Base-by-base conservation (phyloP, 2,888 invertebrate genomes). In the Pogonocherus hispidulus region DNA sequence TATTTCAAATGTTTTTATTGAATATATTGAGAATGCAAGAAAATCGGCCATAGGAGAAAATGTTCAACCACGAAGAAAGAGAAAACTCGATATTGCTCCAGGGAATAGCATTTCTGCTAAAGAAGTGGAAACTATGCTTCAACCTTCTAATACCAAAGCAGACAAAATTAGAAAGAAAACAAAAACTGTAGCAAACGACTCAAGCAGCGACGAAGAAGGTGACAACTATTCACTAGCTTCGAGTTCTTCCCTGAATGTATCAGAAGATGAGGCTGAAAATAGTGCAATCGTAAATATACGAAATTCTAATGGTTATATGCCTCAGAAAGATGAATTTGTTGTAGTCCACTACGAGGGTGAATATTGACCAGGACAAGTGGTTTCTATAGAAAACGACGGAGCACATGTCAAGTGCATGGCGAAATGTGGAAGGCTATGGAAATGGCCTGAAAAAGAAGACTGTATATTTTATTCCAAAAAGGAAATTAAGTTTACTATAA, bases 401-500 rank as follows among this genome's bases (percentile, higher is more conserved):
- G 46, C 54, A 54, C 54, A 19, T 44, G 14, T 44, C 14, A 57
- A 57, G 59, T 57, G 41, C 44, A 57, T 57, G 59, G 44, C 3
- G 44, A 57, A 57, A 57, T 57, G 11, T 23, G 23, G 23, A 23
- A 23, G 6, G 6, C 23, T 23, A 6, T 23, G 23, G 23, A 23
- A 6, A 23, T 59, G 59, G 59, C 32, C 32, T 46, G 47, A 46
- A 59, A 46, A 14, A 27, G 46, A 46, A 46, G 23, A 59, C 46
- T 56, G 56, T 46, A 59, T 46, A 27, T 59, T 59, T 1, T 59
- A 59, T 27, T 19, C 46, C 20, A 59, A 46, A 59, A 44, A 46
- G n/a, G 47, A 52, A 59, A 59, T 46, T 59, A 56, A 37, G 37
- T 56, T 56, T 56, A 37, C 56, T 22, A 56, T 59, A 59, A 46